A percentile compares a stretch with the other conserved stretches of the same genome.
phyloP scores from a whole-genome alignment of 2,888 invertebrate genomes.

The Mycalesis mineus region DNA sequence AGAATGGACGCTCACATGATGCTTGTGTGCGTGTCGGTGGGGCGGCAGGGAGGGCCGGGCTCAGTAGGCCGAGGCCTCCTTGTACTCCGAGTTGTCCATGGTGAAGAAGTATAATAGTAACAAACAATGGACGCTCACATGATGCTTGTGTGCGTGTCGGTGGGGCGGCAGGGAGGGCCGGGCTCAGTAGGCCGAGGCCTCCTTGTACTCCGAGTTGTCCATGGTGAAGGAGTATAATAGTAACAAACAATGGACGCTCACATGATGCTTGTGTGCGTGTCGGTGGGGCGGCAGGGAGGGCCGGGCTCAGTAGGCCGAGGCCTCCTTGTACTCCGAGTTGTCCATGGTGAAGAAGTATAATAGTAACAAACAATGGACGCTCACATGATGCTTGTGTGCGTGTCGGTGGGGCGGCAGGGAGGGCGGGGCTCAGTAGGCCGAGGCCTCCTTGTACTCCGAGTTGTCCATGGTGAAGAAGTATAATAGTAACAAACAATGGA shows the following conservation, averaged over 20 bases:
- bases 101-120: conserved; percentile 99
- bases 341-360: conserved; percentile 92
- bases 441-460: conserved; percentile 99
- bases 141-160: conserved; percentile 21
- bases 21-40: conserved; percentile 69
- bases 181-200: conserved; percentile 96
- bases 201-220: conserved; percentile 99
- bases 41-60: conserved; percentile 80
- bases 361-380: conserved; percentile 1
- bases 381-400: background rate
- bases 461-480: conserved; percentile 96
- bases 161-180: conserved; percentile 75
- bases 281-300: conserved; percentile 71
- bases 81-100: conserved; percentile 98
- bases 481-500: background rate
- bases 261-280: conserved; percentile 21
- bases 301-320: conserved; percentile 92
- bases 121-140: conserved; percentile 12
- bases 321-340: conserved; percentile 99
- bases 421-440: conserved; percentile 90
- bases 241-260: conserved; percentile 15
- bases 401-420: conserved; percentile 67
- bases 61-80: conserved; percentile 98
- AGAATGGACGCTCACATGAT: conserved; percentile 47
- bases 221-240: conserved; percentile 99